phyloP scores from a whole-genome alignment of 2,797 vertebrate species.

The Cryptoblepharus egeriae region DNA sequence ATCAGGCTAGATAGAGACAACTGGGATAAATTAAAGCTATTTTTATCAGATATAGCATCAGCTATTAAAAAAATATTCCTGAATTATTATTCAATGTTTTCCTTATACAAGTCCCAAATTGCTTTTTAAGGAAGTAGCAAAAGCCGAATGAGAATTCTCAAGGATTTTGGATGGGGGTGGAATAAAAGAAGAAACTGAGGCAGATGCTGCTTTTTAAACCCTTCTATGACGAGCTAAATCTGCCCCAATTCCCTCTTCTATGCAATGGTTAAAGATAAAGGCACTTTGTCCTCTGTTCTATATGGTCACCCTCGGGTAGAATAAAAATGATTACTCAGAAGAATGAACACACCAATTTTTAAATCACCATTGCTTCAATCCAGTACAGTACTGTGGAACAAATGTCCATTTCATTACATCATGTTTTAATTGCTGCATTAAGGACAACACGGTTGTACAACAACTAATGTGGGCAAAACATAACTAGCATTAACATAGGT shows the following conservation, averaged over 20 bases:
- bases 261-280: too few relatives aligned
- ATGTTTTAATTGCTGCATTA: not conserved
- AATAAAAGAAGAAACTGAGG: too few relatives aligned
- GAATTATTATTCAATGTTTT: not conserved
- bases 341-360: not conserved
- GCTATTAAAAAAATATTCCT: not conserved
- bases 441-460: conserved; percentile 6
- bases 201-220: too few relatives aligned
- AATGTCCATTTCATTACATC: not conserved
- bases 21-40: conserved; percentile 14
- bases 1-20: not conserved
- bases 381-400: not conserved
- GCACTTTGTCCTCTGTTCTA: too few relatives aligned
- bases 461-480: not conserved
- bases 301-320: too few relatives aligned
- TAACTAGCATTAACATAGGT: not conserved
- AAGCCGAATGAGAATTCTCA: not conserved
- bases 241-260: too few relatives aligned
- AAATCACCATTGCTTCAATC: not conserved
- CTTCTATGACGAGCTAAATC: too few relatives aligned
- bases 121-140: not conserved
- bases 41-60: not conserved
- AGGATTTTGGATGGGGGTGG: too few relatives aligned
- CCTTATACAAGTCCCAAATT: not conserved
- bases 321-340: not conserved